Conservation (phyloP, 2,888 invertebrate genomes). For the Allolobophora icterica region DNA sequence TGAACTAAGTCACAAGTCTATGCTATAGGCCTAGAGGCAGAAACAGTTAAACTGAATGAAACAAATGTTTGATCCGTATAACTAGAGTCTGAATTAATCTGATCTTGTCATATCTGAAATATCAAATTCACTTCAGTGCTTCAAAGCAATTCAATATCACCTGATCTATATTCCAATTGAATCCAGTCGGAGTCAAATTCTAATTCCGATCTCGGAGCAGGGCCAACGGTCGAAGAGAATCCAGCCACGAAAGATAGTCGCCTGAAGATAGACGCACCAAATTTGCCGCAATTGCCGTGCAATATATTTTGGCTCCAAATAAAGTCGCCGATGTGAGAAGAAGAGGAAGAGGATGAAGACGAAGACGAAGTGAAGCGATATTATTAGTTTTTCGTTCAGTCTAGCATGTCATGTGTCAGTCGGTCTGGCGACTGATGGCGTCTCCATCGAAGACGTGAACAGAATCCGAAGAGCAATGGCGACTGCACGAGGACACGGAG, state of each 20-base stretch:
- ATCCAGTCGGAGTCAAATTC: background rate
- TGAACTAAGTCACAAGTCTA: background rate
- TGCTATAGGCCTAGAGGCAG: background rate
- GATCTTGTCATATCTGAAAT: background rate
- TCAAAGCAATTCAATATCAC: background rate
- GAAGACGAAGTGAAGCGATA: conserved; percentile 4
- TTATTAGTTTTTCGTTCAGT: conserved; percentile 17
- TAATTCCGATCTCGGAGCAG: background rate
- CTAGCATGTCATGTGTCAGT: background rate
- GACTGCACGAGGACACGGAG: background rate
- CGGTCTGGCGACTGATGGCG: background rate
- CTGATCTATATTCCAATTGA: background rate
- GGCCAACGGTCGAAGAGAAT: background rate
- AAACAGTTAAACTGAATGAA: background rate
- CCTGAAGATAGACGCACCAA: background rate
- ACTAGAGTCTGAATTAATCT: background rate
- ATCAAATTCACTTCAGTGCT: background rate
- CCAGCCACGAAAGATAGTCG: background rate
- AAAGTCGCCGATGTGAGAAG: background rate
- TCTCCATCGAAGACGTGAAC: background rate
- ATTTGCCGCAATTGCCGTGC: background rate
- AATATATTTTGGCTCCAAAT: conserved; percentile 1
- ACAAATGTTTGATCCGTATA: background rate
- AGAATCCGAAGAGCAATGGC: background rate
- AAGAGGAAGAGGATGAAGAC: background rate